These are phyloP conservation scores for Apeltes quadracus DNA, from an alignment of 2,113 vertebrate species.

Conservation along the genomic window DNA sequence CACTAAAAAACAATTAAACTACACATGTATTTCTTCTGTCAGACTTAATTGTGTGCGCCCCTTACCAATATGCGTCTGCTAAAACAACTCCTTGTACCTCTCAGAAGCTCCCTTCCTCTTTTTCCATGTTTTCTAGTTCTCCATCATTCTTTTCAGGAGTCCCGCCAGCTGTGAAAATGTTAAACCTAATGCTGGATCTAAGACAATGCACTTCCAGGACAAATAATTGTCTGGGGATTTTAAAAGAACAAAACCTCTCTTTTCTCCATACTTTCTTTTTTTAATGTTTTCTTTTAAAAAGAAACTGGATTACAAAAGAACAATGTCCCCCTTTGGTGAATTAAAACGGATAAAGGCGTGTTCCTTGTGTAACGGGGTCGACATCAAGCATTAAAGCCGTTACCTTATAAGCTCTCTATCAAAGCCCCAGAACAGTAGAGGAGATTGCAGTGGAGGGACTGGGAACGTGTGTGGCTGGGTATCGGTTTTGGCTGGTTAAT, in stretches of 20 bases:
- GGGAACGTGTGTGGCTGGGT: slow-evolving; percentile 30
- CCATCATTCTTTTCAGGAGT: not conserved
- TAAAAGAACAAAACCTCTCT: slow-evolving; percentile 21
- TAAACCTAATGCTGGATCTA: slow-evolving; percentile 7
- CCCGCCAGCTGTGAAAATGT: slow-evolving; percentile 19
- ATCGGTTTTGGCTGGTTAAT: slow-evolving; percentile 58
- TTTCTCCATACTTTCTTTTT: slow-evolving; percentile 9
- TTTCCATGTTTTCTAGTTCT: not conserved
- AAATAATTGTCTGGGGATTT: slow-evolving; percentile 27
- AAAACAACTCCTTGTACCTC: slow-evolving; percentile 2
- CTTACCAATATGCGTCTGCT: not conserved
- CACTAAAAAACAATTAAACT: slow-evolving; percentile 37
- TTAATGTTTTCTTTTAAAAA: slow-evolving; percentile 45
- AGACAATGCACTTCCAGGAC: slow-evolving; percentile 11
- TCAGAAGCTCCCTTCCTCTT: slow-evolving; percentile 1
- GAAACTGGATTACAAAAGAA: slow-evolving; percentile 48
- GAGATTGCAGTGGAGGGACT: slow-evolving; percentile 33
- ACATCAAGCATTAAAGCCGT: slow-evolving; percentile 52
- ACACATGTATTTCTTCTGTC: slow-evolving; percentile 38
- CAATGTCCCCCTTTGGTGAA: slow-evolving; percentile 46
- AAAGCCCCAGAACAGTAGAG: slow-evolving; percentile 40
- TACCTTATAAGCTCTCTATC: slow-evolving; percentile 50
- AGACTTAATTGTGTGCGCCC: slow-evolving; percentile 38
- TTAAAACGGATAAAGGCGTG: slow-evolving; percentile 44
- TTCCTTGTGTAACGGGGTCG: slow-evolving; percentile 45